Evolutionary conservation across 2,888 invertebrate genomes (phyloP).

Genomic region (Argyresthia albistria): DNA sequence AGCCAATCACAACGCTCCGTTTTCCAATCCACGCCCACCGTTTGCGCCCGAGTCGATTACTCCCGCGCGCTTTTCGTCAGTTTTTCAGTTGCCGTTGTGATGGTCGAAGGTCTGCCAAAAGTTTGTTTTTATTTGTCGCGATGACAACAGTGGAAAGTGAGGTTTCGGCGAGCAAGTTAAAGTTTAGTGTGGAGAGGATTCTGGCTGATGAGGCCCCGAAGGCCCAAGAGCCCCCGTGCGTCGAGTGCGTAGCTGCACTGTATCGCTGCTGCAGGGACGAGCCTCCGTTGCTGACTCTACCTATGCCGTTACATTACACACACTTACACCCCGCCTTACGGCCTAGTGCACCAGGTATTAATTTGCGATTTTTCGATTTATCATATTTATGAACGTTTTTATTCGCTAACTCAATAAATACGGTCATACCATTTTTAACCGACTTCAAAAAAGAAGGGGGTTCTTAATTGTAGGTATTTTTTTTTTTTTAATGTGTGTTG

Average conservation of each 20-base stretch:
- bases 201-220: constrained; percentile 54
- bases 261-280: constrained; percentile 74
- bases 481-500: too few species aligned
- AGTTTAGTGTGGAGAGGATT: constrained; percentile 82
- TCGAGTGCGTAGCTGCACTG: constrained; percentile 76
- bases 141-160: constrained; percentile 53
- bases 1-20: constrained; percentile 39
- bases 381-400: too few species aligned
- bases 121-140: constrained; percentile 12
- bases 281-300: constrained; percentile 38
- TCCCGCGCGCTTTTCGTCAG: constrained; percentile 32
- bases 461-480: too few species aligned
- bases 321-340: constrained; percentile 60
- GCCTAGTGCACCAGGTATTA: constrained; percentile 29
- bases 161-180: constrained; percentile 53
- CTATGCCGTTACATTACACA: constrained; percentile 46
- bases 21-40: constrained; percentile 42
- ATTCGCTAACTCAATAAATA: too few species aligned
- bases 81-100: constrained; percentile 43
- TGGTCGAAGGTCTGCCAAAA: constrained; percentile 19
- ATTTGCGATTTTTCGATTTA: too few species aligned
- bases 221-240: constrained; percentile 63
- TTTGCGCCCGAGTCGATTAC: constrained; percentile 45
- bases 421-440: too few species aligned
- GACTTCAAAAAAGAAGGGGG: too few species aligned